Base-by-base conservation (phyloP, 2,797 vertebrate genomes). In the Yasuhikotakia modesta region DNA sequence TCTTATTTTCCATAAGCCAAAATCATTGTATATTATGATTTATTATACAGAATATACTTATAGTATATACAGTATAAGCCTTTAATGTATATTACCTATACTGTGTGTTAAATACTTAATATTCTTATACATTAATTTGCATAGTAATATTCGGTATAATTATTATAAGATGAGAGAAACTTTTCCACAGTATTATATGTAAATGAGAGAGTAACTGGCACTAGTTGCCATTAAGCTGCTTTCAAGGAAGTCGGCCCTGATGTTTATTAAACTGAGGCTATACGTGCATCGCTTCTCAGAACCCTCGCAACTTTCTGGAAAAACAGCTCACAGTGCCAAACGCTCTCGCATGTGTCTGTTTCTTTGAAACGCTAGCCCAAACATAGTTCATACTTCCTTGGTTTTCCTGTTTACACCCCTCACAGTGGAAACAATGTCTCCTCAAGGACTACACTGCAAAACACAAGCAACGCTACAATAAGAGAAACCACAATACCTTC, bases 401-500 rank as follows among this genome's bases (percentile, higher is more conserved):
- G 53, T 74, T 84, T 89, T 89, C 90, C 88, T 88, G 88, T 90
- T 89, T 89, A 87, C 76, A 60, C 19, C 74, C 85, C 76, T 81
- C 76, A 19, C 4, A 0, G 45, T 84, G 86, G 86, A 88, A 86
- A 86, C 67, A 57, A 61, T 83, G 78, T 65, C 60, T 83, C 50
- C 73, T 80, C 73, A 61, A 83, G 82, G 81, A 82, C 75, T 79
- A 69, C 72, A 81, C 81, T 76, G 76, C 71, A 67, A 65, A 80
- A 87, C 85, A 88, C 83, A 83, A 88, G 83, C 84, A 83, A 86
- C 75, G 50, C 81, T 80, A 64, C 70, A 57, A 73, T 27, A 14
- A n/a, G 1, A 63, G 76, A 82, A 81, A 84, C 53, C 76, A 65
- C 66, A 55, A 32, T 39, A 17, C 64, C 50, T 48, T 67, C 45